Percentiles rank a stretch among this genome's conserved stretches.
Evolutionary conservation across 2,888 invertebrate species (phyloP).

Genomic region (Andrena flavipes): DNA sequence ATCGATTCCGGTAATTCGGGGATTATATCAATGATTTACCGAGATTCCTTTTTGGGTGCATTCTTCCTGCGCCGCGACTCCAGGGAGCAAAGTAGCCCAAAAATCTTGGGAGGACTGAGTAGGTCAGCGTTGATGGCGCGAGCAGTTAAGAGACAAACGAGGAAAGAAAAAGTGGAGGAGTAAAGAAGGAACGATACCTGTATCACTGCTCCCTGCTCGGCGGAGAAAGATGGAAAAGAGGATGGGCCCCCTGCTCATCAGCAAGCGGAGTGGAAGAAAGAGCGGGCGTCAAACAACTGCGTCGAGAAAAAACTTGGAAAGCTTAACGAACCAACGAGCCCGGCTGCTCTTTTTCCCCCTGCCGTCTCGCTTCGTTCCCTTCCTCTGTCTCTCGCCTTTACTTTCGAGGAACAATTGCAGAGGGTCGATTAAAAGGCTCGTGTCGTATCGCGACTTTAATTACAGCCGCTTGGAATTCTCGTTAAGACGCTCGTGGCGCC

Average conservation of each 20-base stretch:
- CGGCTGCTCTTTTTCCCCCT: conserved; percentile 49
- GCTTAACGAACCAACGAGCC: conserved; percentile 71
- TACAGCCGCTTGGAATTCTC: conserved; percentile 79
- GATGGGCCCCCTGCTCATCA: conserved; percentile 59
- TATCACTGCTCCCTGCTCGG: conserved; percentile 9
- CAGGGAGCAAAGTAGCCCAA: neutral
- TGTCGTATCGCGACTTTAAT: conserved; percentile 76
- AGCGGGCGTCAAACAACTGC: conserved; percentile 73
- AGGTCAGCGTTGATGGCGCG: conserved; percentile 36
- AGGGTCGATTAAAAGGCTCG: conserved; percentile 50
- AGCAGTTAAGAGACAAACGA: neutral
- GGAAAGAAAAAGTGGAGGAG: neutral
- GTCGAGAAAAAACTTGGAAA: conserved; percentile 70
- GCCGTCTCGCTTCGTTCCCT: conserved; percentile 9
- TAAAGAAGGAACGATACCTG: conserved; percentile 8
- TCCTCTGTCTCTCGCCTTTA: conserved; percentile 28
- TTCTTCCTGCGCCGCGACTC: neutral
- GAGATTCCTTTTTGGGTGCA: no score
- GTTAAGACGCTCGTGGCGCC: conserved; percentile 76
- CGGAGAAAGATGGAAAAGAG: conserved; percentile 23
- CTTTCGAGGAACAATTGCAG: conserved; percentile 72
- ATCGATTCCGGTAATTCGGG: neutral
- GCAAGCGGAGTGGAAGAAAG: conserved; percentile 63
- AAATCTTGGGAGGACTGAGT: neutral
- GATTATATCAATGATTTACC: no score